Evolutionary conservation across 1,140 invertebrate genomes (phyloP), one percentile per base, ranked within the genome.

Genomic region (Nebria ingens): DNA sequence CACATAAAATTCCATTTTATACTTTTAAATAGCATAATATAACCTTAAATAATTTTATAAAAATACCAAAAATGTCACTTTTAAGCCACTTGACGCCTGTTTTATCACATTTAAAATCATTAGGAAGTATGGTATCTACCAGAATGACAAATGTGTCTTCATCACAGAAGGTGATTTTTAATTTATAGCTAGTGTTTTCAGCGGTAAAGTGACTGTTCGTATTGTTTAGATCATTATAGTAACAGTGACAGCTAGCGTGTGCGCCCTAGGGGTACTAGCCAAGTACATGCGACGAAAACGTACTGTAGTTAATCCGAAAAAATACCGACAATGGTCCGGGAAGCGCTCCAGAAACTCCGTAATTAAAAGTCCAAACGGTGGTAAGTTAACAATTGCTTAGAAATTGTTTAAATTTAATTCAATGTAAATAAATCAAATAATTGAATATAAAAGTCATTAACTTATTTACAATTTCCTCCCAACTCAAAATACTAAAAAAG

Each of bases 331-430:
- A 71, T 77, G 62, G 63, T 77, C 68, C 59, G 75, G 67, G 58
- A 77, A 72, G 66, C 74, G 68, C 63, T 77, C 67, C 63, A 76
- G 73, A 68, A 76, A 79, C 61, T 75, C 77, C 17, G 71, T 76
- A 55, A 76, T 83, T 69, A 72, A 80, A 56, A 83, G 80, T 70
- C 82, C 81, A 1, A 83, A 81, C 72, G 80, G 77, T 68, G 75
- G 76, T 76, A 67, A 59, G 54, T 13, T 53, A 34, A 53, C 17
- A 29, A n/a, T n/a, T n/a, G n/a, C n/a, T n/a, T n/a, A n/a, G n/a
- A n/a, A n/a, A n/a, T n/a, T n/a, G n/a, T n/a, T n/a, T n/a, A n/a
- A n/a, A n/a, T n/a, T n/a, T n/a, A n/a, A n/a, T n/a, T n/a, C n/a
- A n/a, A n/a, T n/a, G n/a, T n/a, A n/a, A n/a, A n/a, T n/a, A n/a